Conservation (phyloP, 2,888 invertebrate genomes). For the Tupiocoris notatus region DNA sequence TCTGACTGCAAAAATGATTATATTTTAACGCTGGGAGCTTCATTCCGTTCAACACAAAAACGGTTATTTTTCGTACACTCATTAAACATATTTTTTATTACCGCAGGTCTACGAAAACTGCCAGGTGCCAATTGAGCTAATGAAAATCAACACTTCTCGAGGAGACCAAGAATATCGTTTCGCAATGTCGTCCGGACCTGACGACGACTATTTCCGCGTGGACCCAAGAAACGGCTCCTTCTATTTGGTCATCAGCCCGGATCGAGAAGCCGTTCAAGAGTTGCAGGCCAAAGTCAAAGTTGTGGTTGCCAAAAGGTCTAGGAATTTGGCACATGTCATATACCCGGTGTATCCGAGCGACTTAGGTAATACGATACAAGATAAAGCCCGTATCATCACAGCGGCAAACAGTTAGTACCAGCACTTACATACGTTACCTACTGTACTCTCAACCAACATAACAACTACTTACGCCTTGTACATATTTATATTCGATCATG, state of each 20-base stretch:
- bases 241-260: conserved; percentile 70
- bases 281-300: conserved; percentile 63
- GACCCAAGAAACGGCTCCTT: conserved; percentile 75
- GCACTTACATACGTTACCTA: background rate
- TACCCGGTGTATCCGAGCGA: conserved; percentile 75
- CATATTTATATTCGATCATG: no score
- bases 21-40: no score
- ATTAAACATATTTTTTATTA: no score
- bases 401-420: conserved; percentile 33
- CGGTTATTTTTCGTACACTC: no score
- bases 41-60: no score
- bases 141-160: conserved; percentile 72
- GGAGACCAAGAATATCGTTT: conserved; percentile 50
- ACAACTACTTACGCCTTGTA: background rate
- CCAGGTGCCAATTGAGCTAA: conserved; percentile 68
- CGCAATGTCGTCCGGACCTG: conserved; percentile 55
- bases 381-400: conserved; percentile 30
- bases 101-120: conserved; percentile 77
- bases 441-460: background rate
- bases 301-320: conserved; percentile 61
- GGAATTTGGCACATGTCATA: conserved; percentile 71
- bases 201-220: conserved; percentile 67
- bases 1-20: no score
- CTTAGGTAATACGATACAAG: conserved; percentile 57
- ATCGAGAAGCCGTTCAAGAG: conserved; percentile 67